Conservation (phyloP, 2,797 vertebrate genomes). For the Muscicapa striata region DNA sequence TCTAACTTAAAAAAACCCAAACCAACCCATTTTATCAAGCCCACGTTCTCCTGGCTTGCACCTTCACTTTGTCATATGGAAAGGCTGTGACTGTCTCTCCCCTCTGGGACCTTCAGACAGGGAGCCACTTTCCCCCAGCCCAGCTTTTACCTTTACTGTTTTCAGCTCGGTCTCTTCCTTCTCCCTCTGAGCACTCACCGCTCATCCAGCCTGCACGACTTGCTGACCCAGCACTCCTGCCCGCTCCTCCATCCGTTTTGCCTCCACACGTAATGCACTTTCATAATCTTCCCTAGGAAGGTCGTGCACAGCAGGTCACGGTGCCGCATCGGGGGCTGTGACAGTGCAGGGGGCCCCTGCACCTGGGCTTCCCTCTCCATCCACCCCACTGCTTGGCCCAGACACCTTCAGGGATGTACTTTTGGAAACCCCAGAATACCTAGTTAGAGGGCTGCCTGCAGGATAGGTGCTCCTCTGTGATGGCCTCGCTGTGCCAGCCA, state of each 20-base stretch:
- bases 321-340: fast-evolving
- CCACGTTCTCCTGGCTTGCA: neutral
- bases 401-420: neutral
- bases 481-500: fast-evolving
- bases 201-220: neutral
- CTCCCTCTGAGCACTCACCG: neutral
- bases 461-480: neutral
- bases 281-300: neutral
- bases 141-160: neutral
- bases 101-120: neutral
- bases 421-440: neutral
- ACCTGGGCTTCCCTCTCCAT: neutral
- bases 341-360: fast-evolving
- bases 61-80: neutral
- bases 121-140: neutral
- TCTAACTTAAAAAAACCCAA: neutral
- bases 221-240: constrained; percentile 61
- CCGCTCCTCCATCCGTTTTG: constrained; percentile 20
- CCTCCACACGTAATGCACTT: neutral
- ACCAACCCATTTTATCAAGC: neutral
- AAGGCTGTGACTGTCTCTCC: neutral
- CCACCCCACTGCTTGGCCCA: neutral
- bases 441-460: neutral
- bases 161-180: neutral
- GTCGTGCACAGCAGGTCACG: neutral